phyloP scores from a whole-genome alignment of 2,888 invertebrate species.

The Malthinus flaveolus region DNA sequence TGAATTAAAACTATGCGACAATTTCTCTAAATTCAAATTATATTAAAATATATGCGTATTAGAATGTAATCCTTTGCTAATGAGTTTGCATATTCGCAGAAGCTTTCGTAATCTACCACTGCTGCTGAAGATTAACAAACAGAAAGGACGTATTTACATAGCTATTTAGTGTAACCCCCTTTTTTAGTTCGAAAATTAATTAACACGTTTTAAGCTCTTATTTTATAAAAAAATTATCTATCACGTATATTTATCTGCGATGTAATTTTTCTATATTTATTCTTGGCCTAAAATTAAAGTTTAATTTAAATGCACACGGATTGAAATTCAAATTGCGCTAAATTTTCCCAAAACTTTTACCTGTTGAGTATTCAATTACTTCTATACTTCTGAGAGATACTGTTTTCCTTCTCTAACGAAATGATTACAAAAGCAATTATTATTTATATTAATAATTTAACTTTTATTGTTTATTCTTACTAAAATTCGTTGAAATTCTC shows the following conservation, averaged over 20 bases:
- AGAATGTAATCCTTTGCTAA: conserved; percentile 10
- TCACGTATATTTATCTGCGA: too few species aligned
- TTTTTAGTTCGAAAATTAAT: too few species aligned
- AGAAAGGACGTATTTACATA: neutral
- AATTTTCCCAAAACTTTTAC: conserved; percentile 1
- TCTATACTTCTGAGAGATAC: too few species aligned
- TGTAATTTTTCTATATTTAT: too few species aligned
- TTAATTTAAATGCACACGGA: neutral
- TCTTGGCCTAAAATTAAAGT: neutral
- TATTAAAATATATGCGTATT: conserved; percentile 1
- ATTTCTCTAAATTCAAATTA: neutral
- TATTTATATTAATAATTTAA: too few species aligned
- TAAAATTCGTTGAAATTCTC: too few species aligned
- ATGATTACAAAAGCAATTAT: too few species aligned
- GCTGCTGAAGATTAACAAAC: neutral
- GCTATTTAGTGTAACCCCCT: neutral
- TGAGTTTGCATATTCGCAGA: conserved; percentile 11
- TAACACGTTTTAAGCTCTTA: too few species aligned
- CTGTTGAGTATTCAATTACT: neutral
- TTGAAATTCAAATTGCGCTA: conserved; percentile 2
- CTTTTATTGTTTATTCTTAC: too few species aligned
- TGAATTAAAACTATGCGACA: too few species aligned
- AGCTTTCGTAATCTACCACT: conserved; percentile 5
- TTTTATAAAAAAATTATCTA: too few species aligned
- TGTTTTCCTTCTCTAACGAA: too few species aligned